Evolutionary conservation across 2,113 vertebrate genomes (phyloP).

Genomic region (Ursus arctos): DNA sequence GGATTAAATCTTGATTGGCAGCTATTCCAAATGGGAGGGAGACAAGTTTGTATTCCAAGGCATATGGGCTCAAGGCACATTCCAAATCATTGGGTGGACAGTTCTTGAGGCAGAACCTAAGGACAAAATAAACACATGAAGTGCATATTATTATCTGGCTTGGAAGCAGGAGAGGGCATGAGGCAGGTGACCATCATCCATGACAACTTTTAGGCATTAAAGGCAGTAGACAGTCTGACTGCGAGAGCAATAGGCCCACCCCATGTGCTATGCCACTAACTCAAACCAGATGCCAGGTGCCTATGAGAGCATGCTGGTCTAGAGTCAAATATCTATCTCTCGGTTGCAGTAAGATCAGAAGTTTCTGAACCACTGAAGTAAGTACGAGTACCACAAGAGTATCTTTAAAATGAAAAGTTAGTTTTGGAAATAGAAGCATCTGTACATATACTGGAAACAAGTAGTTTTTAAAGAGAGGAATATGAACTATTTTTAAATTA

Average conservation of each 20-base stretch:
- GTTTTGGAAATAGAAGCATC: background rate
- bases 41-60: constrained; percentile 98
- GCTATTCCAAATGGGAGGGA: constrained; percentile 97
- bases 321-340: background rate
- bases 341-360: background rate
- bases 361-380: background rate
- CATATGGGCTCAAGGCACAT: constrained; percentile 95
- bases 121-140: constrained; percentile 40
- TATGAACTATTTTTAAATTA: background rate
- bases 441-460: background rate
- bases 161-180: background rate
- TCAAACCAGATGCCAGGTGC: constrained; percentile 18
- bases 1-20: constrained; percentile 97
- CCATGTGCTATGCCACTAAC: background rate
- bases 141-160: background rate
- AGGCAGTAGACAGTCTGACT: background rate
- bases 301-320: background rate
- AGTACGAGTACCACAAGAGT: background rate
- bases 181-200: background rate
- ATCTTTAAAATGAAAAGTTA: constrained; percentile 7
- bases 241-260: background rate
- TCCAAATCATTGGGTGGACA: constrained; percentile 96
- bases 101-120: constrained; percentile 97
- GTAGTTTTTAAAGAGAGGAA: background rate
- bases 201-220: background rate